phyloP scores from a whole-genome alignment of 2,888 invertebrate genomes.

The Acanthosepion esculentum region DNA sequence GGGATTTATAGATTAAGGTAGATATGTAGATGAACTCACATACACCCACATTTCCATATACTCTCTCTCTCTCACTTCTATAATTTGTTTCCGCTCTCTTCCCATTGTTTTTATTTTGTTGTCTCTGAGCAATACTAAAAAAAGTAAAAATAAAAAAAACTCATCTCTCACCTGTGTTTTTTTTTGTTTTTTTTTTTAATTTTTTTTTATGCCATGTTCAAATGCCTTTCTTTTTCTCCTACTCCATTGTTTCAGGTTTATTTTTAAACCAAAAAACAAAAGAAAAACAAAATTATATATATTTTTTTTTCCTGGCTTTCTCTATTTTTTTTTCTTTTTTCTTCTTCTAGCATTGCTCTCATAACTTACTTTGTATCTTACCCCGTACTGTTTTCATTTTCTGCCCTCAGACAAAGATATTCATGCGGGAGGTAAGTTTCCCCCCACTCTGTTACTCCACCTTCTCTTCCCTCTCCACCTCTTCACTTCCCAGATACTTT shows the following conservation, averaged over 20 bases:
- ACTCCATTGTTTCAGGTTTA: background rate
- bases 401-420: constrained; percentile 48
- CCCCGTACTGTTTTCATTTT: constrained; percentile 47
- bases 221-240: constrained; percentile 6
- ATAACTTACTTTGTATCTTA: constrained; percentile 47
- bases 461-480: background rate
- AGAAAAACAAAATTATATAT: background rate
- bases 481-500: background rate
- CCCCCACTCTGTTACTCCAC: background rate
- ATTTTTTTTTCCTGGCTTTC: background rate
- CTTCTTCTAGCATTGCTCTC: constrained; percentile 44
- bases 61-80: background rate
- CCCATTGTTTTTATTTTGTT: background rate
- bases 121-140: background rate
- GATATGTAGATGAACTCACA: too few relatives aligned
- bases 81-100: background rate
- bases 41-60: background rate
- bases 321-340: constrained; percentile 34
- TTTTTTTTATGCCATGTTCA: background rate
- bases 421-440: constrained; percentile 45
- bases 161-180: background rate
- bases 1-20: too few relatives aligned
- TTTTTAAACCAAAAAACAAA: background rate
- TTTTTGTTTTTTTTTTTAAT: background rate
- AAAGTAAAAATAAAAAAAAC: background rate